Conservation (phyloP, 2,888 invertebrate genomes). For the Mythimna albipuncta region DNA sequence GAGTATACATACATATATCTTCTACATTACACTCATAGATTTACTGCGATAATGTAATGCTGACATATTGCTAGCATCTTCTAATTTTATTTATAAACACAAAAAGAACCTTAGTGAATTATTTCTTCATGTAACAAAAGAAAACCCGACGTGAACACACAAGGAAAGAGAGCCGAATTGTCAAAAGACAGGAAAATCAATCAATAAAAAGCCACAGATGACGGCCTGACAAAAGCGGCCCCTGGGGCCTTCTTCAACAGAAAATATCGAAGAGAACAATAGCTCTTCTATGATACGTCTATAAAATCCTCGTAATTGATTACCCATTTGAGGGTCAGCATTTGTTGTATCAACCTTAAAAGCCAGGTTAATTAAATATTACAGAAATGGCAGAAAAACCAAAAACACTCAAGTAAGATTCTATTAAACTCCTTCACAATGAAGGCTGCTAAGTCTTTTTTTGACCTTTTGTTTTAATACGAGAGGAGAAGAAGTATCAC, state of each 20-base stretch:
- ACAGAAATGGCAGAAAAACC: background rate
- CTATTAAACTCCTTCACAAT: too few relatives aligned
- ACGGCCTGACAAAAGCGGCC: constrained; percentile 40
- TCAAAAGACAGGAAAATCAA: constrained; percentile 51
- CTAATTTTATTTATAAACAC: constrained; percentile 32
- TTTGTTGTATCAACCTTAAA: background rate
- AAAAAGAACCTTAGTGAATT: constrained; percentile 5
- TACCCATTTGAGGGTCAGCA: constrained; percentile 31
- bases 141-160: constrained; percentile 22
- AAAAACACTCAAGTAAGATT: too few relatives aligned
- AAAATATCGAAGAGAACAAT: constrained; percentile 37
- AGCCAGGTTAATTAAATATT: background rate
- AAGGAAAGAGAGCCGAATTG: constrained; percentile 36
- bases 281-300: constrained; percentile 33
- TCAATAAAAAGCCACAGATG: constrained; percentile 46
- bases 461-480: background rate
- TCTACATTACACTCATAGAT: constrained; percentile 21
- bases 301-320: constrained; percentile 40
- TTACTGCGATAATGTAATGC: constrained; percentile 43
- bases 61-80: constrained; percentile 37
- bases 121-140: constrained; percentile 32
- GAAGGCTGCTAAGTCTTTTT: too few relatives aligned
- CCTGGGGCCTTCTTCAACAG: constrained; percentile 25
- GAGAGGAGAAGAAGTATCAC: background rate
- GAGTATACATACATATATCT: constrained; percentile 9